These are phyloP conservation scores for Psittacus erithacus DNA, from an alignment of 2,113 vertebrate species.

Conservation along the genomic window DNA sequence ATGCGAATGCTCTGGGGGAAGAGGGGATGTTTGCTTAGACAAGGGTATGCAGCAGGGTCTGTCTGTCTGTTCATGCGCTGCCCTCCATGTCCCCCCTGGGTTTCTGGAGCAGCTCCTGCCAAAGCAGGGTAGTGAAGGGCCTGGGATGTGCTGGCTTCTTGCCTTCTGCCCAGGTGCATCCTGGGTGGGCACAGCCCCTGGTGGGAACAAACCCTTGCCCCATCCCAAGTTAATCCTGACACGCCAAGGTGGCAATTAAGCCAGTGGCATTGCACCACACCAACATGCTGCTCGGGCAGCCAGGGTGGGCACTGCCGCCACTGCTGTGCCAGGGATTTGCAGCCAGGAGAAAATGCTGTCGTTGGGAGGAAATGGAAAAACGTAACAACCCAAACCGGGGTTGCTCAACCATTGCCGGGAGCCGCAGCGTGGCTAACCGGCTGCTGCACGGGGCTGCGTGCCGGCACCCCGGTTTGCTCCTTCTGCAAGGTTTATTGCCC, in stretches of 20 bases:
- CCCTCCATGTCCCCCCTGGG: fast-evolving
- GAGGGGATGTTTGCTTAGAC: background rate
- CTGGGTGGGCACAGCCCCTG: background rate
- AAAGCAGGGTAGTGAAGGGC: fast-evolving
- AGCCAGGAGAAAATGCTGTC: background rate
- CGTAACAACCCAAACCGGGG: background rate
- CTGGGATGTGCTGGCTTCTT: background rate
- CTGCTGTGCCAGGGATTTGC: background rate
- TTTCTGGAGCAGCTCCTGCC: background rate
- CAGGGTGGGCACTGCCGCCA: fast-evolving
- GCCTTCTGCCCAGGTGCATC: background rate
- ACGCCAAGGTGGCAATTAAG: background rate
- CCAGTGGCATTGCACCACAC: background rate
- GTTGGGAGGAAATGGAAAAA: background rate
- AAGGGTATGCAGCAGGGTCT: background rate
- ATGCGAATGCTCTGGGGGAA: background rate
- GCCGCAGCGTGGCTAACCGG: fast-evolving
- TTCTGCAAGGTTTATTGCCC: background rate
- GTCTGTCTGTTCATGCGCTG: background rate
- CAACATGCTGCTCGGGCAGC: background rate
- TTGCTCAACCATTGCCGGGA: background rate
- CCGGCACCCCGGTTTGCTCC: background rate
- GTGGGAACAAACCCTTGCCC: background rate
- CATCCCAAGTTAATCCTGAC: background rate
- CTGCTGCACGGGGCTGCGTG: background rate